Conservation (phyloP, 2,888 invertebrate genomes). For the Melanostoma scalare region DNA sequence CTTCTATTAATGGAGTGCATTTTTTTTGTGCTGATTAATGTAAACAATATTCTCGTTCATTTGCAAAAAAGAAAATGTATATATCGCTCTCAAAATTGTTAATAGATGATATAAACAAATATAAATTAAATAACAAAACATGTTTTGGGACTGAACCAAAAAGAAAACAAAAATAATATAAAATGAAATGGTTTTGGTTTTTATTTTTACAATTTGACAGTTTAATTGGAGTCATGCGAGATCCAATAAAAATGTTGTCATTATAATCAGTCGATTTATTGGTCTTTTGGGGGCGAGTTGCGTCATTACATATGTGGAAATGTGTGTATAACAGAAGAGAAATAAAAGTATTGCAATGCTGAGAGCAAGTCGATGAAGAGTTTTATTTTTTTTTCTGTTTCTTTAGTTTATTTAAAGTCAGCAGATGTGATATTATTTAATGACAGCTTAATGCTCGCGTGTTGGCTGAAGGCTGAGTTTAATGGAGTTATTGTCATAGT, state of each 20-base stretch:
- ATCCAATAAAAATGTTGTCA: conserved; percentile 44
- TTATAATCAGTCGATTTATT: conserved; percentile 38
- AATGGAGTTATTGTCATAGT: background rate
- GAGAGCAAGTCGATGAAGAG: too few species aligned
- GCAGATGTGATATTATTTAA: background rate
- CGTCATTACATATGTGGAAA: background rate
- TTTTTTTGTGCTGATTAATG: background rate
- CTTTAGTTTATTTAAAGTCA: background rate
- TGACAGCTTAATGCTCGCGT: background rate
- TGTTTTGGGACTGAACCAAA: background rate
- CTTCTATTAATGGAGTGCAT: background rate
- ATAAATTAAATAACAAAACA: background rate
- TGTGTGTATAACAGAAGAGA: too few species aligned
- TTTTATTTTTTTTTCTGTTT: too few species aligned
- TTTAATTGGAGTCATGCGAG: conserved; percentile 50
- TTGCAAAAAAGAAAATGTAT: too few species aligned
- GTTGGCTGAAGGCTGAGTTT: background rate
- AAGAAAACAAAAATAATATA: background rate
- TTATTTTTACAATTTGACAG: conserved; percentile 33
- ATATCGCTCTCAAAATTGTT: too few species aligned
- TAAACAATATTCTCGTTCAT: background rate
- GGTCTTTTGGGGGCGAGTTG: conserved; percentile 1
- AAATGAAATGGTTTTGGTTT: background rate
- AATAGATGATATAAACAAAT: conserved; percentile 1
- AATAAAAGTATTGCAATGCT: too few species aligned